phyloP scores from a whole-genome alignment of 2,113 vertebrate genomes.

The Agapornis roseicollis region DNA sequence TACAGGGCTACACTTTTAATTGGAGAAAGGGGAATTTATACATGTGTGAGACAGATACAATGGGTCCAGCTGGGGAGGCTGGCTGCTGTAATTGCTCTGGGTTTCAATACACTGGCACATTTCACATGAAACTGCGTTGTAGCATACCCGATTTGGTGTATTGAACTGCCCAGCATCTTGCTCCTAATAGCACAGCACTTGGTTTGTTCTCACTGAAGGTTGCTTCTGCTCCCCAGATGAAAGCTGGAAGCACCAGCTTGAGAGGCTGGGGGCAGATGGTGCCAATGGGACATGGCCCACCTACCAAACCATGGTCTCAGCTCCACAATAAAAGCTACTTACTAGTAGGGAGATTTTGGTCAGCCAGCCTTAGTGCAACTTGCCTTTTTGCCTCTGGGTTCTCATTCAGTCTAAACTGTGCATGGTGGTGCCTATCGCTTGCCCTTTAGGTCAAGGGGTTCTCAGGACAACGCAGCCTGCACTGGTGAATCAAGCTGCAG shows the following conservation, averaged over 20 bases:
- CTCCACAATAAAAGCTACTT: neutral
- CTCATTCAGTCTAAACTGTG: neutral
- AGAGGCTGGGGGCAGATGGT: neutral
- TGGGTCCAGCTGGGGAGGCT: neutral
- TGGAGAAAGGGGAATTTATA: neutral
- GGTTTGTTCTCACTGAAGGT: neutral
- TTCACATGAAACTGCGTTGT: neutral
- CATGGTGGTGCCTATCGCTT: neutral
- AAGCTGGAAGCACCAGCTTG: neutral
- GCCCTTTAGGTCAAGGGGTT: neutral
- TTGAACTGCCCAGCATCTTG: neutral
- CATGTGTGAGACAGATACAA: neutral
- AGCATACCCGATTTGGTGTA: rapidly evolving
- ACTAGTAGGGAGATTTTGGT: neutral
- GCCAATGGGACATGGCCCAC: rapidly evolving
- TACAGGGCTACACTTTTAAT: neutral
- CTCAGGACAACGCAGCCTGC: neutral
- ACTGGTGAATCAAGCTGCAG: neutral
- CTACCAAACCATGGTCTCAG: neutral
- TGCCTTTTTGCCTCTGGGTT: neutral
- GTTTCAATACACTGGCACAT: neutral
- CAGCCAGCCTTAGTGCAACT: neutral
- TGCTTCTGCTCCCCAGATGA: neutral
- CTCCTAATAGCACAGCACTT: neutral
- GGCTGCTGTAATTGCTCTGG: neutral